Percentiles rank a stretch among this genome's conserved stretches.
Conservation (phyloP, 2,888 invertebrate genomes). For the Cerceris ruficornis region DNA sequence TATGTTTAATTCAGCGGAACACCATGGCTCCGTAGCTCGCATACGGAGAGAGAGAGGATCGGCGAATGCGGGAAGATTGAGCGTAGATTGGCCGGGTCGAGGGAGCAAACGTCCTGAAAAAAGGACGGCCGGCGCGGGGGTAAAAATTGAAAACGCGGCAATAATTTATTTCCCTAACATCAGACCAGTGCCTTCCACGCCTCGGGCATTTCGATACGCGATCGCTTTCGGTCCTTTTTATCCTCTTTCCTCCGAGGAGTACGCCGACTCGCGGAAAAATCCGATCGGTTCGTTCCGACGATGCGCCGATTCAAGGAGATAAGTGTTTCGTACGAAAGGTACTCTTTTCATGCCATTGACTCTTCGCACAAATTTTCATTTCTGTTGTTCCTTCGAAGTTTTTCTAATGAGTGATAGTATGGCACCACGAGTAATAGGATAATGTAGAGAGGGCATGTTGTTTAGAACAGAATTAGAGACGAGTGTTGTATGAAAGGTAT, state of each 20-base stretch:
- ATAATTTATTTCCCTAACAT: slow-evolving; percentile 60
- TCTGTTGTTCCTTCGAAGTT: no score
- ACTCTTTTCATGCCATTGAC: no score
- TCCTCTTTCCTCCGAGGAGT: not conserved
- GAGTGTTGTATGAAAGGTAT: no score
- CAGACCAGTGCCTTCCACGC: slow-evolving; percentile 51
- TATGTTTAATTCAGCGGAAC: slow-evolving; percentile 80
- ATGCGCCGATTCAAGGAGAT: no score
- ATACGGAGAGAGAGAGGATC: slow-evolving; percentile 66
- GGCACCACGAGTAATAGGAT: no score
- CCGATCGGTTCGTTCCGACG: not conserved
- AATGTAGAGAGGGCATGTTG: no score
- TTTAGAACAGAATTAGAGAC: no score
- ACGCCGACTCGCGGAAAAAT: not conserved
- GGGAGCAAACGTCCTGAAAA: slow-evolving; percentile 55
- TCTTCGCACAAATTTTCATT: no score
- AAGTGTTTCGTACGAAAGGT: no score
- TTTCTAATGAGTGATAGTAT: no score
- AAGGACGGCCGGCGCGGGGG: slow-evolving; percentile 47
- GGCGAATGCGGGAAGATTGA: slow-evolving; percentile 73
- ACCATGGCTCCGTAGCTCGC: slow-evolving; percentile 72
- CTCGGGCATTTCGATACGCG: slow-evolving; percentile 58
- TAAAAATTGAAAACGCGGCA: slow-evolving; percentile 63
- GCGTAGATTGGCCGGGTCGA: slow-evolving; percentile 69
- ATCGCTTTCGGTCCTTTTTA: slow-evolving; percentile 33